phyloP scores from a whole-genome alignment of 1,140 invertebrate species.

The Latrodectus geometricus region DNA sequence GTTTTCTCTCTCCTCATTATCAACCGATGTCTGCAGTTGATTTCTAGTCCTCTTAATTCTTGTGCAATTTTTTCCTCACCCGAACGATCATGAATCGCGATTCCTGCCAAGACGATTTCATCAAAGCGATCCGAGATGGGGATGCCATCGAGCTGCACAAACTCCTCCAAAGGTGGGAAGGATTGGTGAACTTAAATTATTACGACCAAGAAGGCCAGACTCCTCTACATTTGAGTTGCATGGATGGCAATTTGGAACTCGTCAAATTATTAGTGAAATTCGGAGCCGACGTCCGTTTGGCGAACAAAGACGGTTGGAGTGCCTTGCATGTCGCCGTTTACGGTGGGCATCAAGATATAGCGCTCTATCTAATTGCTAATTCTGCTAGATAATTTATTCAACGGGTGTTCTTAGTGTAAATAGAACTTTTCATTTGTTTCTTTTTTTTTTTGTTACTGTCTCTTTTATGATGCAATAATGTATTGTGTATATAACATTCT shows the following conservation, averaged over 20 bases:
- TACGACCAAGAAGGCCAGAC: constrained; percentile 72
- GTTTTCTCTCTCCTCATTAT: neutral
- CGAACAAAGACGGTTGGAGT: constrained; percentile 73
- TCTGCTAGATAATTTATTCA: constrained; percentile 31
- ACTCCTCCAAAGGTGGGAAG: constrained; percentile 68
- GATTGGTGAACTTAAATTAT: constrained; percentile 69
- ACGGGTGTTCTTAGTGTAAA: constrained; percentile 24
- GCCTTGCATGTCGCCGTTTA: constrained; percentile 72
- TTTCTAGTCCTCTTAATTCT: neutral
- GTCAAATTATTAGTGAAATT: constrained; percentile 72
- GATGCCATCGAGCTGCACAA: constrained; percentile 68
- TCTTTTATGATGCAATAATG: neutral
- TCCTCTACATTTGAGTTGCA: constrained; percentile 71
- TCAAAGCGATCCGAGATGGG: constrained; percentile 68
- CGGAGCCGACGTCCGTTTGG: constrained; percentile 71
- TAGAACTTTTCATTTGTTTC: constrained; percentile 30
- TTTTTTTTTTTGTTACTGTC: neutral
- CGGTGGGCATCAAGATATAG: constrained; percentile 71
- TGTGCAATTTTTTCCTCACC: neutral
- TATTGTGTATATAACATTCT: constrained; percentile 4
- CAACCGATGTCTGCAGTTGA: neutral
- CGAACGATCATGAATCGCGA: constrained; percentile 9
- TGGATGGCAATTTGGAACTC: constrained; percentile 72
- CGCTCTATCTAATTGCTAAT: constrained; percentile 68
- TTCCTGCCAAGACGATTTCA: constrained; percentile 67